These are phyloP conservation scores for Acanthurus tractus DNA, from an alignment of 2,797 vertebrate genomes.

Conservation along the genomic window DNA sequence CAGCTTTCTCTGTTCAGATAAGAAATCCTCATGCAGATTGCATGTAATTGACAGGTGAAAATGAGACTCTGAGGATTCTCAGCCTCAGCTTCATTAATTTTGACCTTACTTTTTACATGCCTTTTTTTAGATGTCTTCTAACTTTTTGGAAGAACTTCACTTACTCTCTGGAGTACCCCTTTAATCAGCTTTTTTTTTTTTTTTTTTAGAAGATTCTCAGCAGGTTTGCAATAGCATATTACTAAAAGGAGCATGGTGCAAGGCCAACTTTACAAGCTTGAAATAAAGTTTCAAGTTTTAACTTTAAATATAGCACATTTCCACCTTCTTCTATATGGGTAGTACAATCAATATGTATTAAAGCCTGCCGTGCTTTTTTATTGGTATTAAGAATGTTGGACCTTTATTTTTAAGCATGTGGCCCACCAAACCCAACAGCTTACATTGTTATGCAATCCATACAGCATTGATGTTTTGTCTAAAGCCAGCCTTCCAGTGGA, in stretches of 20 bases:
- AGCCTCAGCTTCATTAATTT: neutral
- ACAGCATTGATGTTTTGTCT: conserved; percentile 73
- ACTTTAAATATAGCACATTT: conserved; percentile 20
- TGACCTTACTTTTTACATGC: neutral
- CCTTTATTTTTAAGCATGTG: conserved; percentile 48
- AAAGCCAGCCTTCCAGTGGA: conserved; percentile 70
- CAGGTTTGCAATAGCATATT: neutral
- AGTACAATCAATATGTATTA: conserved; percentile 52
- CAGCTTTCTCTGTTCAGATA: too few species aligned
- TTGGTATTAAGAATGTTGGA: conserved; percentile 34
- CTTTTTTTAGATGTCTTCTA: neutral
- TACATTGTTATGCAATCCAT: conserved; percentile 67
- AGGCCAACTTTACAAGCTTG: conserved; percentile 5
- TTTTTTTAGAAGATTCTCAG: neutral
- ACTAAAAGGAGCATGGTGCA: neutral
- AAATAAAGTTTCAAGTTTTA: neutral
- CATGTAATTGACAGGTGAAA: neutral
- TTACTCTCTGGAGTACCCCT: neutral
- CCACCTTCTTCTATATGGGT: conserved; percentile 16
- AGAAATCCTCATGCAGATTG: too few species aligned
- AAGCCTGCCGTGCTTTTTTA: conserved; percentile 37
- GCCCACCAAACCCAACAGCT: conserved; percentile 51
- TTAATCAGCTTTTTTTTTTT: neutral
- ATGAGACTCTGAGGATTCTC: neutral
- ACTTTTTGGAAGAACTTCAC: neutral